Base-by-base conservation (phyloP, 2,888 invertebrate genomes). In the Tiphia femorata region DNA sequence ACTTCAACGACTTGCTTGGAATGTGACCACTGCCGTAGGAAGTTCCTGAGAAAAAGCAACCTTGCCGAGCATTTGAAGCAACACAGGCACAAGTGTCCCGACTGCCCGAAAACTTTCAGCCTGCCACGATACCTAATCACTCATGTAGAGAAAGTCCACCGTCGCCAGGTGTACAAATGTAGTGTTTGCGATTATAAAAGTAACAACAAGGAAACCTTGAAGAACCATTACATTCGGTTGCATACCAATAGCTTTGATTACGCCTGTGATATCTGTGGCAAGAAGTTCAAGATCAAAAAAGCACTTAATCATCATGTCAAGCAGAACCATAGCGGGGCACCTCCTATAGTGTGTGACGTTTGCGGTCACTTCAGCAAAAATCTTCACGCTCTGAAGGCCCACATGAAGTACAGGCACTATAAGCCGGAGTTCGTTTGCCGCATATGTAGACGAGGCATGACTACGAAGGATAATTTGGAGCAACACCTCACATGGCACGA, bases 381-480 rank as follows among this genome's bases (percentile, higher is more conserved):
- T 10, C 62, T 75, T 1, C 69, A 73, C 19, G 77, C 75, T 0
- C 54, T 78, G 3, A 75, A 78, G 29, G 77, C 74, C 0, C 77
- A 77, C 49, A 69, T 73, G 70, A 75, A 72, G 46, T 75, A 75
- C 44, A 61, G 68, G 0, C 78, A 76, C 37, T 75, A 72, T 27
- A 77, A 76, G 27, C 70, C 72, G 0, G 64, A 70, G 20, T 75
- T 73, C 19, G 55, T 65, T 1, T 77, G 77, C 23, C 49, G 53
- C n/a, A 71, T 78, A 16, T 78, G 78, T 44, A 63, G 62, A 2
- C 62, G 77, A 1, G 76, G 74, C 1, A 74, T 77, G 75, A 73
- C 76, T 5, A 73, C 75, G 1, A 59, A 67, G 23, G 66, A 71
- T 35, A 78, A 76, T 20, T 51, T 77, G 4, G 70, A 72, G 29